Evolutionary conservation across 1,140 invertebrate species (phyloP), one percentile per base, ranked within the genome.

Genomic region (Plectrocnemia conspersa): DNA sequence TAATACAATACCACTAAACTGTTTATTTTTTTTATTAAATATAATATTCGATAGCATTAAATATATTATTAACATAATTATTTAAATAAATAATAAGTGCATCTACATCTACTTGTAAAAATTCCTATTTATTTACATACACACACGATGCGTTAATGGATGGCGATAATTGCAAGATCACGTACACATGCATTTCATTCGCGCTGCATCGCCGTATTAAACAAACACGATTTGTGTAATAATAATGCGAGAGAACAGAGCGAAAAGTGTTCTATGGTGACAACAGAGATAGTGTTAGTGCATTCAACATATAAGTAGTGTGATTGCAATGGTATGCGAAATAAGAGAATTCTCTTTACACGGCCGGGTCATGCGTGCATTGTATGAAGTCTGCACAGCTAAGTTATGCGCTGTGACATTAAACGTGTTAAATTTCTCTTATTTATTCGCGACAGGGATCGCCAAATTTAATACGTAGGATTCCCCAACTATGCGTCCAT

Each of bases 91-190:
- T n/a, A n/a, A n/a, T n/a, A n/a, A n/a, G n/a, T n/a, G n/a, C n/a
- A n/a, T n/a, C n/a, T 13, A 33, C n/a, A 33, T 15, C 32, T 15
- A 33, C 32, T 15, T 33, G n/a, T 7, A 29, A 29, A 29, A 29
- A 29, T 7, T 29, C n/a, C n/a, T 29, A 7, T 29, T 29, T 29
- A 6, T 29, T 29, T n/a, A 29, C n/a, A 44, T 19, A 25, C 23
- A n/a, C n/a, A n/a, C n/a, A n/a, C n/a, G n/a, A n/a, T 7, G 27
- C 45, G 45, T 24, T 47, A 47, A 47, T 47, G 45, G 47, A 15
- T 11, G 50, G n/a, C 25, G 40, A 52, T 52, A 42, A 52, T 52
- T 52, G 50, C 24, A 11, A 45, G 38, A 52, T 52, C 50, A 52
- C 50, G 50, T 52, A n/a, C 19, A 5, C n/a, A 29, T 29, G 7